Percentiles rank a stretch among this genome's conserved stretches.
phyloP scores from a whole-genome alignment of 2,113 vertebrate species.

The Platysteira castanea region DNA sequence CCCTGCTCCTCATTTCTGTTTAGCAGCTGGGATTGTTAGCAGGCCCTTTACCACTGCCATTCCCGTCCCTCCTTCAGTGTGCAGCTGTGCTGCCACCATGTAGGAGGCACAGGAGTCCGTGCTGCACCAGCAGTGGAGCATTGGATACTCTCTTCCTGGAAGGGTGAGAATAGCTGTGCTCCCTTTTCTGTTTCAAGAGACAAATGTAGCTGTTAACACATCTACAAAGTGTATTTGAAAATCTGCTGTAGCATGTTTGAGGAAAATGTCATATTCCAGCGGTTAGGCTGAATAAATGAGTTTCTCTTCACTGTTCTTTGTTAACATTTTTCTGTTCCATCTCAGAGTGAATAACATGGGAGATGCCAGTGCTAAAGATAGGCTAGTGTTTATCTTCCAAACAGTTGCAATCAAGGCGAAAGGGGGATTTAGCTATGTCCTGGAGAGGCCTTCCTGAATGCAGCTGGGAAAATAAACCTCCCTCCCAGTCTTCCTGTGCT shows the following conservation, averaged over 20 bases:
- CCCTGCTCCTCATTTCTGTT: accelerated
- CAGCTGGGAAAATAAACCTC: neutral
- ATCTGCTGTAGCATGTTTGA: neutral
- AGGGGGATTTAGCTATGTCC: neutral
- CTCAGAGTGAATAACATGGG: neutral
- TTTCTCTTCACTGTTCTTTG: neutral
- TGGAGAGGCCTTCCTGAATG: neutral
- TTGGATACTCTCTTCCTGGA: neutral
- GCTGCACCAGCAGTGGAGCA: neutral
- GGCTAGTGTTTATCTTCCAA: neutral
- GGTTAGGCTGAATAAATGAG: neutral
- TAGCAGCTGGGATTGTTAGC: neutral
- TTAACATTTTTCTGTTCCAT: neutral
- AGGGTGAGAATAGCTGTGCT: neutral
- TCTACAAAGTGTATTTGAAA: neutral
- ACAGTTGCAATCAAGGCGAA: neutral
- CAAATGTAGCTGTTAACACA: neutral
- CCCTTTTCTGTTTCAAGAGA: neutral
- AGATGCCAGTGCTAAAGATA: slow-evolving; percentile 5
- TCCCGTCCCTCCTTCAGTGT: neutral
- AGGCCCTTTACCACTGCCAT: neutral
- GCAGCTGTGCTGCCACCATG: neutral
- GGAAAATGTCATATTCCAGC: neutral
- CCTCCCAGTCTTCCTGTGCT: neutral
- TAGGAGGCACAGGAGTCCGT: neutral